A percentile compares a stretch with the other conserved stretches of the same genome.
phyloP scores from a whole-genome alignment of 2,888 invertebrate genomes.

The Nymphalis c-album region DNA sequence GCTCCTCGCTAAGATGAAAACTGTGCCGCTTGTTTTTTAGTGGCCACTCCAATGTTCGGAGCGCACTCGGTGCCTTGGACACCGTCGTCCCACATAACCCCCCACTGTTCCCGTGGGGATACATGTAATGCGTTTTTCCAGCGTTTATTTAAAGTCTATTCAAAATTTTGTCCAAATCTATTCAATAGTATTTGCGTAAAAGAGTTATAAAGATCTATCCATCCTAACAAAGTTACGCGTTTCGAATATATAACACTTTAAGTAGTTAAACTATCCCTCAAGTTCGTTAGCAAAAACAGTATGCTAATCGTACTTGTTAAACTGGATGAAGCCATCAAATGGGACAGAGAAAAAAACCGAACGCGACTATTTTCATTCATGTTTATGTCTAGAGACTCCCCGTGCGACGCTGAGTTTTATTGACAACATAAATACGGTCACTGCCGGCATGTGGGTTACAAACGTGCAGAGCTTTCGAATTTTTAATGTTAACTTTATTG shows the following conservation, averaged over 20 bases:
- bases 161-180: too few relatives aligned
- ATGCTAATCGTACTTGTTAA: conserved; percentile 33
- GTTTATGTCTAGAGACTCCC: conserved; percentile 63
- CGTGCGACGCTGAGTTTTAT: conserved; percentile 67
- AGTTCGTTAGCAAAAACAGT: conserved; percentile 29
- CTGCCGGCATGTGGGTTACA: conserved; percentile 41
- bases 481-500: conserved; percentile 34
- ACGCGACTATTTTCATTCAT: conserved; percentile 65
- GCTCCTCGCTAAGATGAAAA: too few relatives aligned
- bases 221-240: too few relatives aligned
- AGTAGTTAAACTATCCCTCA: conserved; percentile 22
- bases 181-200: too few relatives aligned
- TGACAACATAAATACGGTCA: conserved; percentile 71
- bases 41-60: too few relatives aligned
- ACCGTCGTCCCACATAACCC: too few relatives aligned
- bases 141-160: too few relatives aligned
- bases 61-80: too few relatives aligned
- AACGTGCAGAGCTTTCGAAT: conserved; percentile 45
- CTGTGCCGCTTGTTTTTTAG: too few relatives aligned
- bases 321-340: conserved; percentile 40
- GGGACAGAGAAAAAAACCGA: conserved; percentile 45
- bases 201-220: too few relatives aligned
- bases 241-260: background rate
- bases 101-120: too few relatives aligned
- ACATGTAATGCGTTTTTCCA: too few relatives aligned